Conservation (phyloP, 1,140 invertebrate genomes). For the Drosophila sucinea region DNA sequence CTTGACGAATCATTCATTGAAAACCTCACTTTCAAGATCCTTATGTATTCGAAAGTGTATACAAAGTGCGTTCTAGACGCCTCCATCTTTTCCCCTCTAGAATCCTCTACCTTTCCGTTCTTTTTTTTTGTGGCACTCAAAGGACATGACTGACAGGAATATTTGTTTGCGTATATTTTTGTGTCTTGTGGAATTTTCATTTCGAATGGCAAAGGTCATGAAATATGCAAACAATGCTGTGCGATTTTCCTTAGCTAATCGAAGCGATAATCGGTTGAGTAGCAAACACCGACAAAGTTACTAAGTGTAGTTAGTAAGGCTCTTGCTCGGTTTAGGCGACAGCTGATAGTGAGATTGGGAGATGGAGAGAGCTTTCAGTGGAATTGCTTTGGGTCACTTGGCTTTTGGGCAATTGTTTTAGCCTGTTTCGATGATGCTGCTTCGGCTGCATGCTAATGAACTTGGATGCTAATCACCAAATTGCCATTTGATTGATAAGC, state of each 20-base stretch:
- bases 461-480: conserved; percentile 49
- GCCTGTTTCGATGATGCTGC: neutral
- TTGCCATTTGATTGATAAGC: conserved; percentile 55
- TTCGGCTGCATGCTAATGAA: conserved; percentile 12
- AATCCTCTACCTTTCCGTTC: neutral
- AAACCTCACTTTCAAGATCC: no score
- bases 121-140: conserved; percentile 42
- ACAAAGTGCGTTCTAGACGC: neutral
- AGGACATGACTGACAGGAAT: conserved; percentile 30
- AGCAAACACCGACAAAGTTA: neutral
- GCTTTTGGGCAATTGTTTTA: conserved; percentile 20
- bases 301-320: neutral
- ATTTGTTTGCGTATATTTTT: neutral
- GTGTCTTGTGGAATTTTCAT: conserved; percentile 46
- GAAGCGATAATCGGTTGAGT: conserved; percentile 40
- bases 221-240: conserved; percentile 61
- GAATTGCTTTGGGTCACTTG: conserved; percentile 30
- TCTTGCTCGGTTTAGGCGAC: neutral
- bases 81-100: neutral
- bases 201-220: conserved; percentile 47
- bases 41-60: neutral
- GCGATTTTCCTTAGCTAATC: conserved; percentile 70
- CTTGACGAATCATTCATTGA: no score
- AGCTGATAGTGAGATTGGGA: conserved; percentile 11
- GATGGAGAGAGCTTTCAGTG: conserved; percentile 27